Conservation (phyloP, 2,113 vertebrate species). For the Heterotilapia buettikoferi region DNA sequence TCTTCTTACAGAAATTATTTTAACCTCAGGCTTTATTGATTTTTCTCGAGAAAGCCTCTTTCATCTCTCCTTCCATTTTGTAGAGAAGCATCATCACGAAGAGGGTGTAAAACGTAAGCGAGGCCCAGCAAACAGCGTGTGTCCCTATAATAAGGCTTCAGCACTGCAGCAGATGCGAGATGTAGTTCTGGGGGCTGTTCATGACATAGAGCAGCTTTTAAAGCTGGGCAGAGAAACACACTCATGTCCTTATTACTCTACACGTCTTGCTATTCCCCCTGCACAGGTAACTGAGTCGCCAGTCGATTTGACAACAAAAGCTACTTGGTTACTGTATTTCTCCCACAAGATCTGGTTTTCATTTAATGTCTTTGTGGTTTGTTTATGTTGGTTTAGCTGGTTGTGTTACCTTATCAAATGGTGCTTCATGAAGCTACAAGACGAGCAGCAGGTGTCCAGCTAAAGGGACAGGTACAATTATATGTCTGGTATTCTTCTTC, state of each 20-base stretch:
- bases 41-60: neutral
- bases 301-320: neutral
- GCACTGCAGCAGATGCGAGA: constrained; percentile 84
- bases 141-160: constrained; percentile 77
- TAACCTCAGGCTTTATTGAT: neutral
- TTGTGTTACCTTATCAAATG: constrained; percentile 95
- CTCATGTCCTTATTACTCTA: constrained; percentile 89
- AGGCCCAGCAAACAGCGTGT: constrained; percentile 56
- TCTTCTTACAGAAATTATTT: neutral
- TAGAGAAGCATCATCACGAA: constrained; percentile 52
- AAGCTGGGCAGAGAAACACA: constrained; percentile 75
- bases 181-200: constrained; percentile 77
- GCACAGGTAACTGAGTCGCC: constrained; percentile 69
- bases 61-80: neutral
- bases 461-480: constrained; percentile 82
- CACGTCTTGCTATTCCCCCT: constrained; percentile 82
- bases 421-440: constrained; percentile 88
- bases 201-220: constrained; percentile 88
- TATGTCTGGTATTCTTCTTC: neutral
- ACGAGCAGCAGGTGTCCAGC: constrained; percentile 81
- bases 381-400: constrained; percentile 73
- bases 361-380: neutral
- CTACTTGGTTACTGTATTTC: neutral
- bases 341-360: neutral
- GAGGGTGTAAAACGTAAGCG: constrained; percentile 72